Base-by-base conservation (phyloP, 2,888 invertebrate genomes). In the Aelia acuminata region DNA sequence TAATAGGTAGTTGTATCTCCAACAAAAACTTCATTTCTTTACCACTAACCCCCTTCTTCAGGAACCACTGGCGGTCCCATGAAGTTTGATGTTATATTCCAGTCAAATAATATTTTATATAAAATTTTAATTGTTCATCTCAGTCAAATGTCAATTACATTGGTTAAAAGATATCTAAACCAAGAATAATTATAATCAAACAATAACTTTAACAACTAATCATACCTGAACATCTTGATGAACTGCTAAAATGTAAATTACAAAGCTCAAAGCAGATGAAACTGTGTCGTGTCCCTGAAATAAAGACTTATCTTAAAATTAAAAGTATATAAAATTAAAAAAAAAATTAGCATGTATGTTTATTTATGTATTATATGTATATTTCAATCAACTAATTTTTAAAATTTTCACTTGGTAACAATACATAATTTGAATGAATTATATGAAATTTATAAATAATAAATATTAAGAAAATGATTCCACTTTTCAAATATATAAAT, bases 241-340 rank as follows among this genome's bases (percentile, higher is more conserved):
- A 49, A 91, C 91, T 11, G 93, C 94, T 84, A 94, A 91, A 84
- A 93, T 91, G 90, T 93, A 93, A 20, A 93, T 90, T 18, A 93
- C 92, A 93, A 93, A 94, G 91, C 92, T 92, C 80, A 93, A 92
- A 1, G 92, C 93, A 31, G 93, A 92, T 3, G 94, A 93, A 3
- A 94, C 94, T 15, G 94, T 94, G 90, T 94, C 92, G 87, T 92
- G 92, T 7, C 92, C 92, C 92, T 92, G 90, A 85, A 91, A 91
- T 88, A 90, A 89, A 48, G 15, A 48, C 75, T 1, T 10, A 48
- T 26, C 15, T 70, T 35, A 70, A 35, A 70, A 35, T 70, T 20
- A 70, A 31, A 31, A 35, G 31, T 13, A 26, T 57, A 4, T n/a
- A 53, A 8, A 35, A 70, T 70, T 31, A 7, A 70, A 35, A 20